Base-by-base conservation (phyloP, 2,797 vertebrate species). In the Pitangus sulphuratus region DNA sequence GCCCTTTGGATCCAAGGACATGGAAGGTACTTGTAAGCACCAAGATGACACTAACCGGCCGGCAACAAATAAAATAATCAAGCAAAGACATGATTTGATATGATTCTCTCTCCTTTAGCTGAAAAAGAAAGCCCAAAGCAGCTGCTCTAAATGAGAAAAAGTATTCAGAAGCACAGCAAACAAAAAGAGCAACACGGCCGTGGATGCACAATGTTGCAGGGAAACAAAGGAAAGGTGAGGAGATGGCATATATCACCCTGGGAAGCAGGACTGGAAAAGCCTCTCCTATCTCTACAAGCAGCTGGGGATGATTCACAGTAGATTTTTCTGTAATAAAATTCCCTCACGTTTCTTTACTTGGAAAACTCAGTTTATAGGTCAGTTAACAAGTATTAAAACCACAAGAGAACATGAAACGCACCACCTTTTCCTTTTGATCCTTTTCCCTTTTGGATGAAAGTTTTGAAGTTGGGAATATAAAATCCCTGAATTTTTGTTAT, bases 381-480 rank as follows among this genome's bases (percentile, higher is more conserved):
- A 97, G 95, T 97, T 97, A 98, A 97, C 96, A 97, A 97, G 95
- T 96, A 97, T 97, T 97, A 95, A 97, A 98, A 97, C 92, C 97
- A 94, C 86, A 98, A 97, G 95, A 95, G 94, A 96, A 95, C 96
- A 96, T 93, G 93, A 97, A 93, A 94, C 8, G 11, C 85, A 70
- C 80, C 91, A 90, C 93, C 93, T 96, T 96, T 95, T 89, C 84
- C 93, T 94, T 98, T 98, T 97, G 97, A 97, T 96, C 88, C 89
- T 72, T 91, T 69, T 72, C 69, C 51, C 89, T 95, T 96, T 95
- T 76, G 95, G 94, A 95, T 93, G 94, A 90, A 96, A 97, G 90
- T 94, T 98, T 95, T 96, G 93, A 96, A 95, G 95, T 86, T 87
- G 31, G 58, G 93, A 81, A 72, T 96, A 96, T 95, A 94, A 95